A percentile compares a stretch with the other conserved stretches of the same genome.
These are phyloP conservation scores for Meda fulgida DNA, from an alignment of 2,797 vertebrate genomes.

Conservation along the genomic window DNA sequence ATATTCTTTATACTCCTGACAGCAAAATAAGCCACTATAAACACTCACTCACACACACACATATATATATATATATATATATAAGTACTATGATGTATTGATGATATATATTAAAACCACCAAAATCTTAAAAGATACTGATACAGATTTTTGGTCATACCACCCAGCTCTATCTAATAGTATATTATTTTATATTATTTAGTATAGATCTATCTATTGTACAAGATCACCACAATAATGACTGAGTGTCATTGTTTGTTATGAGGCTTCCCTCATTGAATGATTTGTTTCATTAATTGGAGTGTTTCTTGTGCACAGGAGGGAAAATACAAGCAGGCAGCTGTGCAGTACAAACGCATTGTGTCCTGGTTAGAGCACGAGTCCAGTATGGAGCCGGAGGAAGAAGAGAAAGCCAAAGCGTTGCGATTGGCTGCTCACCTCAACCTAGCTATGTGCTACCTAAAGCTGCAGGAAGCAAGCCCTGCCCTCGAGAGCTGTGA, in stretches of 20 bases:
- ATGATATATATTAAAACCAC: neutral
- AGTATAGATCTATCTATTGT: neutral
- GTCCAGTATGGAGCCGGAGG: slow-evolving; percentile 80
- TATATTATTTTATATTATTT: neutral
- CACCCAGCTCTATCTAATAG: neutral
- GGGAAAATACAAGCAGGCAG: slow-evolving; percentile 90
- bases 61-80: too few relatives aligned
- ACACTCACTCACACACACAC: too few relatives aligned
- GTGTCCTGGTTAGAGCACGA: slow-evolving; percentile 94
- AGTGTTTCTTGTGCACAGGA: slow-evolving; percentile 76
- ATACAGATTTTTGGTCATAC: neutral
- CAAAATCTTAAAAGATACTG: neutral
- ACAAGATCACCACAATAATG: neutral
- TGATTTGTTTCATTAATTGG: neutral
- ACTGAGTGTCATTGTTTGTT: neutral
- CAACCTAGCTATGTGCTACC: slow-evolving; percentile 95
- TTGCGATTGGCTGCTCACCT: slow-evolving; percentile 91
- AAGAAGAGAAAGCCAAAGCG: slow-evolving; percentile 81
- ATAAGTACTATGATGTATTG: neutral
- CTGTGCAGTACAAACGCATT: slow-evolving; percentile 94
- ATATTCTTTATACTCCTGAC: too few relatives aligned
- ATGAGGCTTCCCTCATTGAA: neutral
- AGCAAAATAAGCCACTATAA: neutral
- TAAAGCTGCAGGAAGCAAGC: slow-evolving; percentile 88
- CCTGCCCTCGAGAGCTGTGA: slow-evolving; percentile 90